A percentile compares a stretch with the other conserved stretches of the same genome.
phyloP scores from a whole-genome alignment of 2,797 vertebrate species.

The Arctocebus calabarensis region DNA sequence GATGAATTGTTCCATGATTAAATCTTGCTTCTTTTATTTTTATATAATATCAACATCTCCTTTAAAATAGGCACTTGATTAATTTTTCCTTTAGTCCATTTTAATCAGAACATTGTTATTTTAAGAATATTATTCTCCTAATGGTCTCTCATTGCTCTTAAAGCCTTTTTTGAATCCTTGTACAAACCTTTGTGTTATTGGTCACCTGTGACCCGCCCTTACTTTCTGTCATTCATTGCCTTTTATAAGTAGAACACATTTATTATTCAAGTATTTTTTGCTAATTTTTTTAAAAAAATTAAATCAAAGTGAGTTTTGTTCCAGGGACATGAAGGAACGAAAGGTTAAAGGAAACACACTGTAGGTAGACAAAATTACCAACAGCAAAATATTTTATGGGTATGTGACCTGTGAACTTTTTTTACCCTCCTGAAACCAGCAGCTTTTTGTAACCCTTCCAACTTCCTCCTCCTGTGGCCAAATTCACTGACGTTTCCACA shows the following conservation, averaged over 20 bases:
- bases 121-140: slow-evolving; percentile 32
- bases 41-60: background rate
- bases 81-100: slow-evolving; percentile 43
- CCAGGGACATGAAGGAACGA: background rate
- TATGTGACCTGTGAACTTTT: background rate
- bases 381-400: background rate
- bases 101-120: slow-evolving; percentile 50
- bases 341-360: background rate
- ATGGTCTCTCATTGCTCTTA: slow-evolving; percentile 57
- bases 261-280: slow-evolving; percentile 34
- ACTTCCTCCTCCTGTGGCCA: background rate
- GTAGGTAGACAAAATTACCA: background rate
- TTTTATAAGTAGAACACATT: slow-evolving; percentile 43
- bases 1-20: slow-evolving; percentile 58
- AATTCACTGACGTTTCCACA: background rate
- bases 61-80: slow-evolving; percentile 47
- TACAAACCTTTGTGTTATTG: background rate
- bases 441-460: background rate
- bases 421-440: accelerated
- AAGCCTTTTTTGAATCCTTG: background rate
- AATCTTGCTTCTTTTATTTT: slow-evolving; percentile 38
- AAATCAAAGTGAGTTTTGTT: background rate
- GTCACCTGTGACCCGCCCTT: background rate
- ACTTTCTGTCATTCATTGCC: background rate
- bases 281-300: background rate